Evolutionary conservation across 2,113 vertebrate genomes (phyloP).

Genomic region (Dryoscopus gambensis): DNA sequence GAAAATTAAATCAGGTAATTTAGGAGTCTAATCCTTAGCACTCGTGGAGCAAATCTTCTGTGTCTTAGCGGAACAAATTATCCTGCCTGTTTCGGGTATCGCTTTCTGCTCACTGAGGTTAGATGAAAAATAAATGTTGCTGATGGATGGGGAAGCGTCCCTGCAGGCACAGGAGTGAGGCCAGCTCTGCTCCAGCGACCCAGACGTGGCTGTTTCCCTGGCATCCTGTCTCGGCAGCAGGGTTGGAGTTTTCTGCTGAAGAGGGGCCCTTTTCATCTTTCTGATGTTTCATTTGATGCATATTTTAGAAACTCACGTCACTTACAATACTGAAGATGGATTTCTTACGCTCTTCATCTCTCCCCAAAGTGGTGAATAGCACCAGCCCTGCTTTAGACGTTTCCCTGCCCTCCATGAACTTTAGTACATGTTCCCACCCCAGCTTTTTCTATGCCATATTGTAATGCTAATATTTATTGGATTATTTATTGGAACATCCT

Average conservation of each 20-base stretch:
- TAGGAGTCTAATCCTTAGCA: background rate
- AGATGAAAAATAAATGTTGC: background rate
- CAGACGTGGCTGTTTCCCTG: background rate
- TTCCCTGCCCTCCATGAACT: background rate
- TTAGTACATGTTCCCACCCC: background rate
- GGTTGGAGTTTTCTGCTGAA: background rate
- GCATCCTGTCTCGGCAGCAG: background rate
- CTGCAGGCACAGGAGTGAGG: background rate
- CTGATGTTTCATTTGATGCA: background rate
- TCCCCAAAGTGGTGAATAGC: background rate
- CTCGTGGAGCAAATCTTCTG: background rate
- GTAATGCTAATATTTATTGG: background rate
- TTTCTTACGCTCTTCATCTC: background rate
- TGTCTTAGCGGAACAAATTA: background rate
- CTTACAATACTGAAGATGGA: background rate
- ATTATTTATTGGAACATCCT: background rate
- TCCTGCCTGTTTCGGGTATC: background rate
- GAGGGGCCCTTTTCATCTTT: background rate
- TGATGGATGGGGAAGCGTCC: background rate
- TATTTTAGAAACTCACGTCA: slow-evolving; percentile 2
- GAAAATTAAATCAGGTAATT: background rate
- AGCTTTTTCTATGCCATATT: background rate
- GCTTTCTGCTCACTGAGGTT: background rate
- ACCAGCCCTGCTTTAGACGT: background rate
- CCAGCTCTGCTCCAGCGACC: background rate